Evolutionary conservation across 2,888 invertebrate genomes (phyloP).

Genomic region (Operophtera brumata): DNA sequence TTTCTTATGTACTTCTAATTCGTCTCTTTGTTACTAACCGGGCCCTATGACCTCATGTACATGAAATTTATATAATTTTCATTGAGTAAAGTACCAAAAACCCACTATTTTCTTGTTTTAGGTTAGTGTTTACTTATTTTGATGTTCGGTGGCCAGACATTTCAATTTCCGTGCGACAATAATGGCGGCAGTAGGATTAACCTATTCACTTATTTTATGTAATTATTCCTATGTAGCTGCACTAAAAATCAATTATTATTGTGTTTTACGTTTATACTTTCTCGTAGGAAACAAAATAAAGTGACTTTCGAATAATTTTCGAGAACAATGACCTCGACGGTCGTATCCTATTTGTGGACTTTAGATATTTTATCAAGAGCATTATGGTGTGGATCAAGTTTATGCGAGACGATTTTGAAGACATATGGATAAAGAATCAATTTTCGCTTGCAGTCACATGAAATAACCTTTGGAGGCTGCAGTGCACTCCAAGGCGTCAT

Average conservation of each 20-base stretch:
- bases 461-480: slow-evolving; percentile 72
- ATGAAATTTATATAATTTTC: slow-evolving; percentile 34
- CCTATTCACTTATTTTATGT: slow-evolving; percentile 69
- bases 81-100: slow-evolving; percentile 2
- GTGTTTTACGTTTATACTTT: slow-evolving; percentile 60
- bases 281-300: slow-evolving; percentile 61
- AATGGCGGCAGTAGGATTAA: slow-evolving; percentile 80
- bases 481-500: slow-evolving; percentile 74
- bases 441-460: slow-evolving; percentile 78
- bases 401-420: slow-evolving; percentile 57
- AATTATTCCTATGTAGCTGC: slow-evolving; percentile 46
- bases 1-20: slow-evolving; percentile 60
- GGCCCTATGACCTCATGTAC: slow-evolving; percentile 38
- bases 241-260: slow-evolving; percentile 47
- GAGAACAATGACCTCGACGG: slow-evolving; percentile 77
- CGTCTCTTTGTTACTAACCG: slow-evolving; percentile 69
- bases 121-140: slow-evolving; percentile 77
- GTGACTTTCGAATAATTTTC: slow-evolving; percentile 63
- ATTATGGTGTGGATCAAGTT: slow-evolving; percentile 60
- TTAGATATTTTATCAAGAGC: slow-evolving; percentile 72
- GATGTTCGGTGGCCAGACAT: slow-evolving; percentile 75
- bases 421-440: slow-evolving; percentile 66
- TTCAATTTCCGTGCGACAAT: slow-evolving; percentile 77
- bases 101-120: slow-evolving; percentile 39
- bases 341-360: slow-evolving; percentile 73